phyloP scores from a whole-genome alignment of 2,888 invertebrate genomes.

The Nycteola revayana region DNA sequence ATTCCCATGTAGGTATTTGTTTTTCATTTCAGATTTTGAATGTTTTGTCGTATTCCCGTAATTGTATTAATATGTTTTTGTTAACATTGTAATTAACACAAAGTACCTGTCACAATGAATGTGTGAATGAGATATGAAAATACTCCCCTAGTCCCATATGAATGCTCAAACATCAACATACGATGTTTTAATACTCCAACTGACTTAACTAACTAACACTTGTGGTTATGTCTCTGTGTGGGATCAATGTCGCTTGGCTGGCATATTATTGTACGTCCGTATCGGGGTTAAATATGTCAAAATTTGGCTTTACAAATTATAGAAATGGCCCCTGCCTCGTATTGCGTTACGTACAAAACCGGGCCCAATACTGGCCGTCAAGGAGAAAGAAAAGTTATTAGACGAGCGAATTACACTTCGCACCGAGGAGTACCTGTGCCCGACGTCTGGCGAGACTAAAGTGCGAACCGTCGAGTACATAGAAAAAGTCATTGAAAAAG shows the following conservation, averaged over 20 bases:
- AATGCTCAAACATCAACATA: conserved; percentile 12
- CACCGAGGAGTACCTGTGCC: conserved; percentile 94
- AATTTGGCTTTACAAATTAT: conserved; percentile 79
- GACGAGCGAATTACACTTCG: conserved; percentile 94
- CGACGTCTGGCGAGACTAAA: conserved; percentile 91
- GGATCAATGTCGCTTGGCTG: conserved; percentile 64
- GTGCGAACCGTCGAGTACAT: conserved; percentile 96
- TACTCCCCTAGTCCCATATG: conserved; percentile 15
- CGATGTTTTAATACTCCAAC: conserved; percentile 26
- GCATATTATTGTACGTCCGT: conserved; percentile 51
- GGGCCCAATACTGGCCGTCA: conserved; percentile 90
- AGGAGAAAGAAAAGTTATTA: conserved; percentile 94
- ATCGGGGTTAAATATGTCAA: conserved; percentile 70
- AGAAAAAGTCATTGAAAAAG: conserved; percentile 97
- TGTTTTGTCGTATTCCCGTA: conserved; percentile 54
- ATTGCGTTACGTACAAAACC: conserved; percentile 94
- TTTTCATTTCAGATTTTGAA: conserved; percentile 39
- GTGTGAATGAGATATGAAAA: conserved; percentile 36
- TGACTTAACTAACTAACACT: conserved; percentile 43
- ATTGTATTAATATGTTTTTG: conserved; percentile 48
- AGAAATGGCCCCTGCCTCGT: conserved; percentile 88
- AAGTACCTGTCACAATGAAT: conserved; percentile 29
- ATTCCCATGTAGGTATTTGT: conserved; percentile 23
- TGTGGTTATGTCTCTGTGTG: conserved; percentile 45
- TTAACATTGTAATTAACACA: conserved; percentile 67